Evolutionary conservation across 2,888 invertebrate species (phyloP), one percentile per base, ranked within the genome.

Genomic region (Mesorhabditis spiculigera): DNA sequence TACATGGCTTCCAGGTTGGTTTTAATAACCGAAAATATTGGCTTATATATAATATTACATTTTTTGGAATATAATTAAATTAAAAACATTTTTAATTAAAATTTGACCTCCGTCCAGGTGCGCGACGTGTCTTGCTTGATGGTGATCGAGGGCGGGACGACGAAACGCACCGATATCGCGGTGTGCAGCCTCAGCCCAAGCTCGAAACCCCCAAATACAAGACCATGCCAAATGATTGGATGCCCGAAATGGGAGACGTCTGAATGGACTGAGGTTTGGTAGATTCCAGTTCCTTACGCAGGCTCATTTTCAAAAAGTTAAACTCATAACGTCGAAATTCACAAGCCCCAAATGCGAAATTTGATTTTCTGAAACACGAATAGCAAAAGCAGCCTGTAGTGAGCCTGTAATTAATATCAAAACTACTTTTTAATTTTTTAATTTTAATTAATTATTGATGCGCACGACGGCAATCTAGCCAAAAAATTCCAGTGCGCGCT

Each of bases 201-300:
- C 4, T 45, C 69, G 28, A 66, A 78, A 13, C 84, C 84, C 4
- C 76, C 81, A 5, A 73, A 79, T 13, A 78, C 82, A n/a, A 75
- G 80, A 42, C 78, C 82, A 5, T 84, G 84, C 68, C 75, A 78
- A 44, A 68, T 78, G 5, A 73, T 71, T 8, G 76, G 79, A 44
- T 84, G 84, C 70, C 82, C 84, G 5, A 66, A 77, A 45, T 84
- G 84, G 84, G 82, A 82, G 65, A 78, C 78, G 4, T 72, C 76
- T 13, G 75, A 78, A 13, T 84, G 84, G 84, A 77, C 78, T n/a
- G 81, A 82, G 67, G 74, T 74, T 45, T 13, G 65, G 28, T 41
- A 44, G 28, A 28, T 28, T 28, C 28, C 28, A 28, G 28, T 28
- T 28, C 28, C 28, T 28, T 28, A 28, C 28, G 28, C 28, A 28